These are phyloP conservation scores for Telmatochromis sp. DNA, from an alignment of 2,113 vertebrate species.

Conservation along the genomic window DNA sequence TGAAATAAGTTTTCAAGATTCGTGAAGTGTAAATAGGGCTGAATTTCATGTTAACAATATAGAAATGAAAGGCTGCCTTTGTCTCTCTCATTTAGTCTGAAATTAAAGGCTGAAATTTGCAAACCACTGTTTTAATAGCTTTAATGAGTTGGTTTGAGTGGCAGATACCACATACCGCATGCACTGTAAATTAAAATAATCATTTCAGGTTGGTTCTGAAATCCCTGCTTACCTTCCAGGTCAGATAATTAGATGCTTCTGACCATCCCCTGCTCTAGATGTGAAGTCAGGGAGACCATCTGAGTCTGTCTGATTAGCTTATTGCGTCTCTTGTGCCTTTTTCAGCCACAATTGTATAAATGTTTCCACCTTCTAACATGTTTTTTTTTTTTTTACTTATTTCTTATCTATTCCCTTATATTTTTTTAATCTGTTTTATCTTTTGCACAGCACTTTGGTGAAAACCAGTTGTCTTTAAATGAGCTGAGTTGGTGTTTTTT, in stretches of 20 bases:
- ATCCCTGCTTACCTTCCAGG: neutral
- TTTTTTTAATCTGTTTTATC: neutral
- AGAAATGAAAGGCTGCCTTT: neutral
- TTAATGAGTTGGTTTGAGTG: neutral
- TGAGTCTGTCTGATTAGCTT: neutral
- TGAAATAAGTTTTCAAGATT: neutral
- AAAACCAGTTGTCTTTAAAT: neutral
- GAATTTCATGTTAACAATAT: neutral
- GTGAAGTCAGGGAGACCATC: neutral
- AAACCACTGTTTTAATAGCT: neutral
- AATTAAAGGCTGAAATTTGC: neutral
- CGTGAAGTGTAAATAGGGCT: neutral
- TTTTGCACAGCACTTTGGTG: neutral
- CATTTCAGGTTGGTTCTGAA: neutral
- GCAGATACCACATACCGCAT: neutral
- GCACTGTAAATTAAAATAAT: neutral
- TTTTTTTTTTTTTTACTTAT: neutral
- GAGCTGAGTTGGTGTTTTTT: neutral
- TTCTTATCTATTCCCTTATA: neutral
- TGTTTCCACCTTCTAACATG: neutral
- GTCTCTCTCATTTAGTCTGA: neutral
- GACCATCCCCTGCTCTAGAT: neutral
- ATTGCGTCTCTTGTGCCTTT: neutral
- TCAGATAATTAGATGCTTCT: neutral
- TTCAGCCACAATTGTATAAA: neutral